These are phyloP conservation scores for Holacanthella duospinosa DNA, from an alignment of 2,888 invertebrate genomes.

Conservation along the genomic window DNA sequence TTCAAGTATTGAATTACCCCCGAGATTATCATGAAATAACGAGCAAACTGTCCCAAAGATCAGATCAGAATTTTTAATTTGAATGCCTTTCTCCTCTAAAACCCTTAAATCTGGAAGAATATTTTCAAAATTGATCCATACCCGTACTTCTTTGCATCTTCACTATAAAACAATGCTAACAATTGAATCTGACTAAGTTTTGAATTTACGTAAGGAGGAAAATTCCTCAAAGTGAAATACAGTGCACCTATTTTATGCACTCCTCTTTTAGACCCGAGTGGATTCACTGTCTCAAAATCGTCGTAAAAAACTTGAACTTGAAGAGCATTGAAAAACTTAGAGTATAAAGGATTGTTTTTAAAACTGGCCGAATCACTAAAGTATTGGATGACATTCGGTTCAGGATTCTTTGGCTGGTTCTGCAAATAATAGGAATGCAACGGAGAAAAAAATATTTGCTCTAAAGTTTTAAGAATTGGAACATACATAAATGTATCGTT, in stretches of 20 bases:
- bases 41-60: background rate
- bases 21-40: constrained; percentile 2
- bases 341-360: background rate
- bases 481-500: constrained; percentile 6
- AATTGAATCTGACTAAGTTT: constrained; percentile 12
- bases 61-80: background rate
- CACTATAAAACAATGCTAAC: constrained; percentile 6
- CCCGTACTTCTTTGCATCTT: background rate
- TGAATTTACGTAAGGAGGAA: constrained; percentile 10
- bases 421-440: background rate
- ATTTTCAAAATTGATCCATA: background rate
- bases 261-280: constrained; percentile 5
- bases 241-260: constrained; percentile 11
- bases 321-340: background rate
- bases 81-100: background rate
- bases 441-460: background rate
- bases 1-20: constrained; percentile 5
- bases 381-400: no score
- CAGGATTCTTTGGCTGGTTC: background rate
- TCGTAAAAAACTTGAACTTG: constrained; percentile 13
- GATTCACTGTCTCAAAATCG: constrained; percentile 14
- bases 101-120: background rate
- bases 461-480: background rate
- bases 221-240: constrained; percentile 9
- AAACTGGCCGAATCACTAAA: background rate